phyloP scores from a whole-genome alignment of 2,797 vertebrate genomes.

The Coregonus ussuriensis region DNA sequence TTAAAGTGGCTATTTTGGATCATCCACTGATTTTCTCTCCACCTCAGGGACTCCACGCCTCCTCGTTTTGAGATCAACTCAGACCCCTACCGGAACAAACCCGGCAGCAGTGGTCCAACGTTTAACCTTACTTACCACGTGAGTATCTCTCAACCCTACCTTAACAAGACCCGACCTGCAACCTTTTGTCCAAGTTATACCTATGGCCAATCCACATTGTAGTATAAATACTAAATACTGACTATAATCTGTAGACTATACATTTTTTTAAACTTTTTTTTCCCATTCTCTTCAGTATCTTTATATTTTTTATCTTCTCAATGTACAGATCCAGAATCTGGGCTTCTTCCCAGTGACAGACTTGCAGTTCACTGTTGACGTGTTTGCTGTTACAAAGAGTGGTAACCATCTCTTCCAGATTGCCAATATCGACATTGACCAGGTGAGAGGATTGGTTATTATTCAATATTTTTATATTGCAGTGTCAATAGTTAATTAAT shows the following conservation, averaged over 20 bases:
- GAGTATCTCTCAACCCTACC: constrained; percentile 28
- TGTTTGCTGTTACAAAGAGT: constrained; percentile 78
- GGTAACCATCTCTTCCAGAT: constrained; percentile 84
- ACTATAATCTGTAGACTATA: neutral
- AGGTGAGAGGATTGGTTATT: constrained; percentile 61
- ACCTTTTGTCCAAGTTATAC: neutral
- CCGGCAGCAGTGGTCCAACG: constrained; percentile 60
- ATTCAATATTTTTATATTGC: neutral
- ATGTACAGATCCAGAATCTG: constrained; percentile 87
- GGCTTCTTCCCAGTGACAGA: constrained; percentile 82
- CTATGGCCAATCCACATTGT: neutral
- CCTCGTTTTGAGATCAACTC: constrained; percentile 83
- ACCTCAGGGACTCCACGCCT: constrained; percentile 78
- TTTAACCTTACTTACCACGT: constrained; percentile 88
- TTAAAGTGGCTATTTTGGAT: neutral
- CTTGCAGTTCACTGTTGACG: constrained; percentile 75
- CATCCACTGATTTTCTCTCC: neutral
- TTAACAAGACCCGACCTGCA: too few relatives aligned
- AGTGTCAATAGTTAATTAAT: neutral
- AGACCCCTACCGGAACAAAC: constrained; percentile 67
- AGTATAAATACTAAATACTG: neutral
- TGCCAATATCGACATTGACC: constrained; percentile 67
- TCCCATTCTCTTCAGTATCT: neutral
- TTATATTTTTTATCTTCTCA: neutral
- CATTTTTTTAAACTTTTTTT: neutral